Percentiles rank a stretch among this genome's conserved stretches.
Conservation (phyloP, 1,140 invertebrate genomes). For the Heliconius hermathena region DNA sequence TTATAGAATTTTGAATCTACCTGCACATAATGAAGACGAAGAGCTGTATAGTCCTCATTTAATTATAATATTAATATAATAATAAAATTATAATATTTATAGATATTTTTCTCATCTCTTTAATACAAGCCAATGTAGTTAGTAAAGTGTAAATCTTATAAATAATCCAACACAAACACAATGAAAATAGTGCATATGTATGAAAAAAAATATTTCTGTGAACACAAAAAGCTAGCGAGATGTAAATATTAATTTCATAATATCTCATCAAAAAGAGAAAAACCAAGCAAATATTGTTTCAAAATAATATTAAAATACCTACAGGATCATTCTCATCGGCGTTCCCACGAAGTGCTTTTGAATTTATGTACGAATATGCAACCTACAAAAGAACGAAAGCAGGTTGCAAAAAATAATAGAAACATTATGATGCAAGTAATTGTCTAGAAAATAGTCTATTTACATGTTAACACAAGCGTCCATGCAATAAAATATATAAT, state of each 20-base stretch:
- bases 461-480: slow-evolving; percentile 51
- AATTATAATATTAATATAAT: too few relatives aligned
- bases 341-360: slow-evolving; percentile 68
- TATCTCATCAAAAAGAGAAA: neutral
- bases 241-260: neutral
- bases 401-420: slow-evolving; percentile 77
- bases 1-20: neutral
- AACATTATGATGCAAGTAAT: slow-evolving; percentile 38
- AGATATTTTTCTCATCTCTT: neutral
- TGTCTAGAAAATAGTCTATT: slow-evolving; percentile 7
- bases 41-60: neutral
- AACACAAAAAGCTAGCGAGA: neutral
- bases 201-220: neutral
- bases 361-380: slow-evolving; percentile 79
- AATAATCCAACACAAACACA: slow-evolving; percentile 1
- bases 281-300: slow-evolving; percentile 7
- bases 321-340: slow-evolving; percentile 82
- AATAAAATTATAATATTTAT: neutral
- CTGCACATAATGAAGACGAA: neutral
- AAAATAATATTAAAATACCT: slow-evolving; percentile 76
- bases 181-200: neutral
- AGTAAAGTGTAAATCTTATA: neutral
- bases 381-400: slow-evolving; percentile 80
- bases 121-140: neutral
- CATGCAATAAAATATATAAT: slow-evolving; percentile 34